phyloP scores from a whole-genome alignment of 1,140 invertebrate genomes.

The Pseudoatta argentina region DNA sequence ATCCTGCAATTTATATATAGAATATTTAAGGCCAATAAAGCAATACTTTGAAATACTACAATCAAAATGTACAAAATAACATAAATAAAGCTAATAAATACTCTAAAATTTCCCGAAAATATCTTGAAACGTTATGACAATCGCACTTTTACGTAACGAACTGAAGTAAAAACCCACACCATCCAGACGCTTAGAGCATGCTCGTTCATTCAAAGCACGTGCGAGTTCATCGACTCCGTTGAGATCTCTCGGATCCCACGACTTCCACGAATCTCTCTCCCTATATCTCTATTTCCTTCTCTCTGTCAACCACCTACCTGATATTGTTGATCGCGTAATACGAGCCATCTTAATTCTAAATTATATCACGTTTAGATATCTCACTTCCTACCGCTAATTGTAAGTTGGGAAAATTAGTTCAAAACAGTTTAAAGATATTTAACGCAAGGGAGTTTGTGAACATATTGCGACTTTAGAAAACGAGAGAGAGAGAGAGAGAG shows the following conservation, averaged over 20 bases:
- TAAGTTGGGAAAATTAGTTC: conserved; percentile 67
- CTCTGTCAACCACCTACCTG: conserved; percentile 2
- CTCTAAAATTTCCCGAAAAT: neutral
- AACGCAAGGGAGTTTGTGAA: conserved; percentile 5
- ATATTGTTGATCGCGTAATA: conserved; percentile 50
- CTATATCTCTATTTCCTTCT: neutral
- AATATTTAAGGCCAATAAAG: neutral
- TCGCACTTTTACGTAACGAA: conserved; percentile 3
- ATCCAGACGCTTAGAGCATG: conserved; percentile 22
- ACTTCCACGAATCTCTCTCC: neutral
- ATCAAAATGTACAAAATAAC: neutral
- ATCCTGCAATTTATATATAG: neutral
- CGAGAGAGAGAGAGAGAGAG: too few relatives aligned
- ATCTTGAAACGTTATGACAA: conserved; percentile 24
- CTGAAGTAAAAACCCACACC: neutral
- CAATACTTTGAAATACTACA: neutral
- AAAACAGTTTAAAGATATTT: conserved; percentile 49
- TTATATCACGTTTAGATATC: neutral
- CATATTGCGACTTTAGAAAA: conserved; percentile 34
- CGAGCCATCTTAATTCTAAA: conserved; percentile 41
- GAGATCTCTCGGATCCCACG: conserved; percentile 24
- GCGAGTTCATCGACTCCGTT: conserved; percentile 49
- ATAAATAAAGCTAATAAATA: conserved; percentile 9
- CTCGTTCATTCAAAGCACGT: conserved; percentile 49
- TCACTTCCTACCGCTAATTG: conserved; percentile 22